phyloP scores from a whole-genome alignment of 2,113 vertebrate genomes.

The Thalassarche chlororhynchos region DNA sequence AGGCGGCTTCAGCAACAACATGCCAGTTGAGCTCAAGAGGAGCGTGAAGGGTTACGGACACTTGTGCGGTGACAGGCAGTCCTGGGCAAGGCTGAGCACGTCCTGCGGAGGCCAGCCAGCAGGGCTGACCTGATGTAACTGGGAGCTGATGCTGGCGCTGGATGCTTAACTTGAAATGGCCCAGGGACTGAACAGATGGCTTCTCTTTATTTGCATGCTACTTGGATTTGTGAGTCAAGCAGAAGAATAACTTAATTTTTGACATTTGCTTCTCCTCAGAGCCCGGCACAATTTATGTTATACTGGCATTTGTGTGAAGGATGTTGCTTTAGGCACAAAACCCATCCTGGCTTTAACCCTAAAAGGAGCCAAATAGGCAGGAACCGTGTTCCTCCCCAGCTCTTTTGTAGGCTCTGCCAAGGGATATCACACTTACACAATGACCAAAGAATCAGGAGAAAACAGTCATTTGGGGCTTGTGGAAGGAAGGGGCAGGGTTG shows the following conservation, averaged over 20 bases:
- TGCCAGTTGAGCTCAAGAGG: not conserved
- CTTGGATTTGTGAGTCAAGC: constrained; percentile 63
- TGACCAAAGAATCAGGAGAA: constrained; percentile 63
- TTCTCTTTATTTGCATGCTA: constrained; percentile 68
- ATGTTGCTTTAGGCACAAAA: constrained; percentile 70
- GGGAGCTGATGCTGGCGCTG: not conserved
- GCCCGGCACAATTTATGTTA: constrained; percentile 47
- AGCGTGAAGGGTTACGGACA: not conserved
- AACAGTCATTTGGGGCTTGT: constrained; percentile 67
- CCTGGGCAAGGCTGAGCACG: not conserved
- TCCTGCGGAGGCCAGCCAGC: constrained; percentile 12
- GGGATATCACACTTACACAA: constrained; percentile 56
- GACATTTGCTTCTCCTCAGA: constrained; percentile 70
- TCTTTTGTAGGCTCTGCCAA: constrained; percentile 39
- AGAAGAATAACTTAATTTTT: constrained; percentile 72
- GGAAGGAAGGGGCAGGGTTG: constrained; percentile 64
- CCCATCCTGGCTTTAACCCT: constrained; percentile 56
- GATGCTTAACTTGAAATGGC: constrained; percentile 50
- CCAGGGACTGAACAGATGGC: constrained; percentile 67
- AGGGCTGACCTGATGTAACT: constrained; percentile 18
- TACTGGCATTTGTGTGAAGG: constrained; percentile 62
- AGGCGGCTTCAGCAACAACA: not conserved
- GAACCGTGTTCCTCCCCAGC: not conserved
- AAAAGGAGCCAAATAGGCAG: constrained; percentile 35
- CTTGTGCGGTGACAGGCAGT: not conserved